Evolutionary conservation across 2,113 vertebrate species (phyloP).

Genomic region (Glaucomys volans): DNA sequence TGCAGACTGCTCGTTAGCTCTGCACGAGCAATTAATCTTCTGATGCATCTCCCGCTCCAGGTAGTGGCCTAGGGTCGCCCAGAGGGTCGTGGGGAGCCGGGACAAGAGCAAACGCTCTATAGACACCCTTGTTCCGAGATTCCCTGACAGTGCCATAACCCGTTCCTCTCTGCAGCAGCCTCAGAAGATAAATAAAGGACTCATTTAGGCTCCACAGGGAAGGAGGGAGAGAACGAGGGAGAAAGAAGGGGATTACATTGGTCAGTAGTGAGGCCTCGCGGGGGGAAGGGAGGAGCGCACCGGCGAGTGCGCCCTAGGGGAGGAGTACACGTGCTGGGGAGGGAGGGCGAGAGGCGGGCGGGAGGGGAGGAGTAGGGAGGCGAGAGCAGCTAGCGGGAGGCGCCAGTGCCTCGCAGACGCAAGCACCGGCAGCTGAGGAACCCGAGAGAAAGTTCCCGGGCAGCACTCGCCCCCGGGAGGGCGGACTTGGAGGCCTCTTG

Average conservation of each 20-base stretch:
- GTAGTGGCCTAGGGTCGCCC: background rate
- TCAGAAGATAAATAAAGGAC: background rate
- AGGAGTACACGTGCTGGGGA: constrained; percentile 60
- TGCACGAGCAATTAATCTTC: constrained; percentile 30
- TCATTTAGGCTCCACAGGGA: background rate
- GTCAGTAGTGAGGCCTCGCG: constrained; percentile 52
- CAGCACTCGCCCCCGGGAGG: constrained; percentile 12
- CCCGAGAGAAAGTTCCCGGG: constrained; percentile 84
- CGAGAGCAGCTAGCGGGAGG: constrained; percentile 60
- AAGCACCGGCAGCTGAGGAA: constrained; percentile 72
- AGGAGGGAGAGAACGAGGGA: background rate
- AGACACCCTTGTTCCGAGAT: background rate
- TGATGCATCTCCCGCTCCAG: background rate
- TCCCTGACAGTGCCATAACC: background rate
- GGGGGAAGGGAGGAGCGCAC: constrained; percentile 37
- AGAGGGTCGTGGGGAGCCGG: background rate
- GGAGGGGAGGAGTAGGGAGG: constrained; percentile 53
- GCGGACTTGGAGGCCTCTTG: background rate
- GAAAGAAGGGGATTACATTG: background rate
- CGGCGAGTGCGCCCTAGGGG: background rate
- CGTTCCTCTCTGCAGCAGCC: background rate
- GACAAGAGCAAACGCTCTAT: background rate
- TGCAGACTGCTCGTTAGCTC: constrained; percentile 59
- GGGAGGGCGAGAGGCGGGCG: constrained; percentile 18
- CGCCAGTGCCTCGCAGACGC: constrained; percentile 70